phyloP scores from a whole-genome alignment of 1,140 invertebrate species.

The Diorhabda sublineata region DNA sequence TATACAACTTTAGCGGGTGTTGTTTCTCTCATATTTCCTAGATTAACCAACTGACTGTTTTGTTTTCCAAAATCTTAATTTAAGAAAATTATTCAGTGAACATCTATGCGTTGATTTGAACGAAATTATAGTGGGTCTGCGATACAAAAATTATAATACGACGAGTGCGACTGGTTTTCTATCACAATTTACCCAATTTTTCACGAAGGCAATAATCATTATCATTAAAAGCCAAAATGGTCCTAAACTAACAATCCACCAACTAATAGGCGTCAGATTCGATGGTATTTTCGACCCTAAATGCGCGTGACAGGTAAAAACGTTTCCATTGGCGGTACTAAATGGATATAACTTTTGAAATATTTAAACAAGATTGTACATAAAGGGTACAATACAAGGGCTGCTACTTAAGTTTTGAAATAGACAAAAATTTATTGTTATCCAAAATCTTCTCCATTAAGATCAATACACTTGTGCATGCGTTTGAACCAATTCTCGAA shows the following conservation, averaged over 20 bases:
- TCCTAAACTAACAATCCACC: constrained; percentile 1
- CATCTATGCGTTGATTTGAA: background rate
- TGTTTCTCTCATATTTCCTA: too few relatives aligned
- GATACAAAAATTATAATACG: background rate
- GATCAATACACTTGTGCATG: background rate
- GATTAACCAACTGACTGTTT: too few relatives aligned
- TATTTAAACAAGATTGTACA: background rate
- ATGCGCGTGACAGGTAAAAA: constrained; percentile 9
- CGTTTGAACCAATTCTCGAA: background rate
- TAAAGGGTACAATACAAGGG: background rate
- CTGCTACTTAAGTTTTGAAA: background rate
- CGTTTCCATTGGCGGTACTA: background rate
- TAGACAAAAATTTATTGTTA: background rate
- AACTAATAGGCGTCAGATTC: constrained; percentile 4
- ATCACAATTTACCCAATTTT: constrained; percentile 3
- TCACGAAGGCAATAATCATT: background rate
- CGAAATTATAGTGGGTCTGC: background rate
- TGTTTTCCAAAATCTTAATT: too few relatives aligned
- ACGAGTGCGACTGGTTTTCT: background rate
- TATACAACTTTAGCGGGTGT: too few relatives aligned
- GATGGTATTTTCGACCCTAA: background rate
- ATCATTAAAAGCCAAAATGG: background rate
- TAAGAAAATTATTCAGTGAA: too few relatives aligned
- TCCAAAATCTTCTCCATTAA: background rate
- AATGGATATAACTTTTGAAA: background rate